Percentiles rank a stretch among this genome's conserved stretches.
phyloP scores from a whole-genome alignment of 92 coral and sea anemone genomes.

The Plumapathes pennacea region DNA sequence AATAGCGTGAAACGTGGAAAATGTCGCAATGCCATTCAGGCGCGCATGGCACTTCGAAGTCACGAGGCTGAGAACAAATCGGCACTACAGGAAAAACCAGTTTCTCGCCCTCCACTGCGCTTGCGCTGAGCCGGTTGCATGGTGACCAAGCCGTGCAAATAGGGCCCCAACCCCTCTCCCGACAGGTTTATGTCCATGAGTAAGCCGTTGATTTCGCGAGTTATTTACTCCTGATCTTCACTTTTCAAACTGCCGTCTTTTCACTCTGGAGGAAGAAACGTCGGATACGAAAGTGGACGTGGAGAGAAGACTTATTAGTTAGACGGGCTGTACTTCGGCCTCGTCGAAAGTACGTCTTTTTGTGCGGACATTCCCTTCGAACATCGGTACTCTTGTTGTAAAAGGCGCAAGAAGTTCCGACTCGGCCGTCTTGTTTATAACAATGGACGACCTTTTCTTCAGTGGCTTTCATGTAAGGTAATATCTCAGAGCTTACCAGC shows the following conservation, averaged over 20 bases:
- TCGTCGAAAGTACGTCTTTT: slow-evolving; percentile 11
- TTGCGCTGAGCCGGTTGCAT: too few relatives aligned
- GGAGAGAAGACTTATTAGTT: slow-evolving; percentile 33
- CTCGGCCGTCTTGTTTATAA: slow-evolving; percentile 86
- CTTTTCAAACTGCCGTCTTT: slow-evolving; percentile 56
- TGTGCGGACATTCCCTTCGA: slow-evolving; percentile 9
- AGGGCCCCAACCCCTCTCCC: slow-evolving; percentile 55
- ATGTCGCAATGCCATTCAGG: too few relatives aligned
- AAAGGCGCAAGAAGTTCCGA: slow-evolving; percentile 48
- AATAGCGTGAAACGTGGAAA: too few relatives aligned
- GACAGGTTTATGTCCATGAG: slow-evolving; percentile 45
- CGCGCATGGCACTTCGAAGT: too few relatives aligned
- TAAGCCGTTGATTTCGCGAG: slow-evolving; percentile 55
- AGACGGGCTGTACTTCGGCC: slow-evolving; percentile 24
- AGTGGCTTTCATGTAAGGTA: slow-evolving; percentile 31
- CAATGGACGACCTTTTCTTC: slow-evolving; percentile 89
- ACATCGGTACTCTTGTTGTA: slow-evolving; percentile 19
- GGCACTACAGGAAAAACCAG: too few relatives aligned
- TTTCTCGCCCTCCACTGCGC: too few relatives aligned
- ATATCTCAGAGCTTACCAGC: neutral
- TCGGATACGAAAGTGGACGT: slow-evolving; percentile 6
- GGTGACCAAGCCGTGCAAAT: too few relatives aligned
- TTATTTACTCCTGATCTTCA: slow-evolving; percentile 63
- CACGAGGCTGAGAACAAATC: too few relatives aligned
- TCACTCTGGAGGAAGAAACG: slow-evolving; percentile 1